phyloP scores from a whole-genome alignment of 2,888 invertebrate genomes.

The Drosophila kokeensis region DNA sequence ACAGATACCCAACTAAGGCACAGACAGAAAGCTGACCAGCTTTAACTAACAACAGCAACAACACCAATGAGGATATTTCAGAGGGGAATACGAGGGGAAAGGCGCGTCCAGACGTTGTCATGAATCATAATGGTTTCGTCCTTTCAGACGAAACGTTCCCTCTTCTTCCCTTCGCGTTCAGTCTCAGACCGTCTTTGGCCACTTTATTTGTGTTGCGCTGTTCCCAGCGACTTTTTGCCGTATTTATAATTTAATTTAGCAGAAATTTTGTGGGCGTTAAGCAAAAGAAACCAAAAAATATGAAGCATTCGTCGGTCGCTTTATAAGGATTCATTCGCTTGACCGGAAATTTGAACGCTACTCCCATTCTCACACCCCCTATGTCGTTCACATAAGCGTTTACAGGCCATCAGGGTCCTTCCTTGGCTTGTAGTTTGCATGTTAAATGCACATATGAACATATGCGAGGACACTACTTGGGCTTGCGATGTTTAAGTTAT shows the following conservation, averaged over 20 bases:
- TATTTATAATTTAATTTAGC: conserved; percentile 81
- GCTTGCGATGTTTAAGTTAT: conserved; percentile 65
- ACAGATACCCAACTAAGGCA: conserved; percentile 42
- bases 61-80: conserved; percentile 1
- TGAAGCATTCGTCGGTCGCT: conserved; percentile 36
- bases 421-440: conserved; percentile 65
- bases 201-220: conserved; percentile 61
- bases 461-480: conserved; percentile 42
- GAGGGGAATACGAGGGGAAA: background rate
- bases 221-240: conserved; percentile 70
- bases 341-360: conserved; percentile 74
- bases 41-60: conserved; percentile 58
- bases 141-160: conserved; percentile 22
- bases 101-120: conserved; percentile 65
- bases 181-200: conserved; percentile 48
- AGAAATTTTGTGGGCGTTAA: conserved; percentile 78
- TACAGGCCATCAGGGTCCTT: conserved; percentile 58
- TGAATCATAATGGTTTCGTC: conserved; percentile 72
- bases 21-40: conserved; percentile 35
- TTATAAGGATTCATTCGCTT: conserved; percentile 76
- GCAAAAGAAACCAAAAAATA: conserved; percentile 60
- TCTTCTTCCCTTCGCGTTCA: background rate
- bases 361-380: background rate
- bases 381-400: conserved; percentile 32
- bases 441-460: conserved; percentile 71